Evolutionary conservation across 2,113 vertebrate species (phyloP), one percentile per base, ranked within the genome.

Genomic region (Rhinolophus sinicus): DNA sequence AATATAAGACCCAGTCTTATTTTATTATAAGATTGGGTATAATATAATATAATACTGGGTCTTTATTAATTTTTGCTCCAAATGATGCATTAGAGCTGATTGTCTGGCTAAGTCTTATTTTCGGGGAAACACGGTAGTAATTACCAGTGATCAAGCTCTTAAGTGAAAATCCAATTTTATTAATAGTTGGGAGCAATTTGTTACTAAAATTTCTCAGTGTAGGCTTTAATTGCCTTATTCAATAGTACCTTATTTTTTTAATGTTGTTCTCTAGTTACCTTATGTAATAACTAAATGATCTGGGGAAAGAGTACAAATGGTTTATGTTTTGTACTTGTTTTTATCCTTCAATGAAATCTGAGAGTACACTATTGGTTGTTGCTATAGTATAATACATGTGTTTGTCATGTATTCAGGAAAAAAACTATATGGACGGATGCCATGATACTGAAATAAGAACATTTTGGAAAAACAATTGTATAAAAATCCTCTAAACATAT

Each of bases 401-500:
- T 62, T 94, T 77, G 56, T 50, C 54, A 54, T 87, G 87, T 80
- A 89, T 83, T 84, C 86, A 67, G 78, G 33, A 44, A 78, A 88
- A 69, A 76, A n/a, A 50, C 40, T 72, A 62, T 52, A 21, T 83
- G 76, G 40, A 47, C 78, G 64, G 93, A 87, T 96, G 90, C 47
- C 54, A 76, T 19, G 35, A 44, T 70, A 33, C 60, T 90, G 83
- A 96, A 87, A 88, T 78, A 89, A 94, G 47, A 82, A 82, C 14
- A 85, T 87, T 89, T 88, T 88, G 28, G 58, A 54, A 96, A 88
- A 92, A 90, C 28, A 47, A 30, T 90, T 47, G 5, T 80, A 70
- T 78, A 52, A 73, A 86, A 95, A 73, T 91, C 22, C 40, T 93
- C 38, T 62, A 88, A 85, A 92, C 26, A 93, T 83, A 76, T 95